Evolutionary conservation across 2,797 vertebrate species (phyloP).

Genomic region (Leptoclinus maculatus): DNA sequence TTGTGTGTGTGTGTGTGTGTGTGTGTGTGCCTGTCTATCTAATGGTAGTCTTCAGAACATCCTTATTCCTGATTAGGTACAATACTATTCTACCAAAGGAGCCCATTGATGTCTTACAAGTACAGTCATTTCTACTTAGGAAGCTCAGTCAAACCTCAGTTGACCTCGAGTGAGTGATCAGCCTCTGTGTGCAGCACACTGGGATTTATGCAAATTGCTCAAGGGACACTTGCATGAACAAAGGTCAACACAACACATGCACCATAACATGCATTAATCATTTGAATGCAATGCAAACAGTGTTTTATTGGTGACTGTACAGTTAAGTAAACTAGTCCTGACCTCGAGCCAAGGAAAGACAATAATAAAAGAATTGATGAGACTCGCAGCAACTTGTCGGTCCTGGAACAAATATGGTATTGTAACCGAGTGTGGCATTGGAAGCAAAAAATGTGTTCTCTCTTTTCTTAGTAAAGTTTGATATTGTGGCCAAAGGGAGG

Average conservation of each 20-base stretch:
- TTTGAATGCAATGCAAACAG: slow-evolving; percentile 8
- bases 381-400: not conserved
- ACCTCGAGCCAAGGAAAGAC: slow-evolving; percentile 9
- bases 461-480: not conserved
- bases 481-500: not conserved
- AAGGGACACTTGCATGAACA: not conserved
- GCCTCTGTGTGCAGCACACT: not conserved
- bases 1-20: too few relatives aligned
- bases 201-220: slow-evolving; percentile 13
- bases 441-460: not conserved
- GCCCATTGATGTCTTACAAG: not conserved
- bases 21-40: too few relatives aligned
- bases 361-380: not conserved
- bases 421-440: not conserved
- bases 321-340: not conserved
- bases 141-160: not conserved
- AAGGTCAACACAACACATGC: slow-evolving; percentile 35
- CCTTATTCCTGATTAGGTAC: too few relatives aligned
- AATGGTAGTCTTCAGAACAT: too few relatives aligned
- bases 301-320: not conserved
- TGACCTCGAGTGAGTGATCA: slow-evolving; percentile 1
- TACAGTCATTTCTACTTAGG: too few relatives aligned
- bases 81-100: too few relatives aligned
- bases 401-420: not conserved
- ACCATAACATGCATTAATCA: slow-evolving; percentile 7